Conservation (phyloP, 37 sponge, comb jelly and placozoan species). For the Tethya wilhelma region DNA sequence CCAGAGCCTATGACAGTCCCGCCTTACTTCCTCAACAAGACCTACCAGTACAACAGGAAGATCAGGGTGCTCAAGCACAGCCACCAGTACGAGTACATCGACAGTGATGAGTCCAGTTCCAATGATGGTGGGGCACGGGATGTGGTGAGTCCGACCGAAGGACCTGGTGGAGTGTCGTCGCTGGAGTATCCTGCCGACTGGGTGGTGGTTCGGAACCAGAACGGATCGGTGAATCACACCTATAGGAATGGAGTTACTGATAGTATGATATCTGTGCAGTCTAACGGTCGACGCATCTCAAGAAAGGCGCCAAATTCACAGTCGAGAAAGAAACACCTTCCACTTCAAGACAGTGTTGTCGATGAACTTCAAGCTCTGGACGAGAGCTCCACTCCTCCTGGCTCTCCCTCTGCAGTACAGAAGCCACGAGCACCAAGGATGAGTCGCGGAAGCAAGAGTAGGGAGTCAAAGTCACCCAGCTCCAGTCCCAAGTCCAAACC, state of each 20-base stretch:
- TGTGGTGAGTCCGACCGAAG: no score
- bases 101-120: neutral
- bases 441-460: neutral
- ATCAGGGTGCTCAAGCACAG: neutral
- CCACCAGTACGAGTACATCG: slow-evolving; percentile 49
- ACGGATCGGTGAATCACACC: neutral
- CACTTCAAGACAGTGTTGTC: neutral
- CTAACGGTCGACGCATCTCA: no score
- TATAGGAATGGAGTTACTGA: no score
- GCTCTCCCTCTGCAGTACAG: neutral
- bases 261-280: no score
- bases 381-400: neutral
- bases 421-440: neutral
- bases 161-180: no score
- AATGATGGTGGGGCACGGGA: no score
- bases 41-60: slow-evolving; percentile 26
- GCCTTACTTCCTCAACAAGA: neutral
- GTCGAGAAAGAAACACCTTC: slow-evolving; percentile 31
- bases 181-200: slow-evolving; percentile 20
- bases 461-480: neutral
- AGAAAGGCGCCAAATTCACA: neutral
- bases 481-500: neutral
- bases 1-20: slow-evolving; percentile 1
- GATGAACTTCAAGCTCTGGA: neutral
- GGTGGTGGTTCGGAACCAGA: neutral